Evolutionary conservation across 2,113 vertebrate species (phyloP).

Genomic region (Clinocottus analis): DNA sequence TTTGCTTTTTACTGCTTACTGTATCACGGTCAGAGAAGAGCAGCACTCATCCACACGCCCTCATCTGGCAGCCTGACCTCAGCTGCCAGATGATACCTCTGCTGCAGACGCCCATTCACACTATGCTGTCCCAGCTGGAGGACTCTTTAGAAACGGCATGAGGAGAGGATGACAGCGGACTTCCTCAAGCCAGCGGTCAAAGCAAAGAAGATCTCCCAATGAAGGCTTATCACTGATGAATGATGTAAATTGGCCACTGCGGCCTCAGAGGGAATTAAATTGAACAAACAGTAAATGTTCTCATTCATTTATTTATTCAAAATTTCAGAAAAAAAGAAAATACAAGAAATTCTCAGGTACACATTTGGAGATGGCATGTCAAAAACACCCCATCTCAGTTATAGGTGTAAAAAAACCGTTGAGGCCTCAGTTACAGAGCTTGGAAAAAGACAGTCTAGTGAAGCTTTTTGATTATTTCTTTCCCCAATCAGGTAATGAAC

Average conservation of each 20-base stretch:
- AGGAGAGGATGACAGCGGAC: neutral
- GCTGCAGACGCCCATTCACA: constrained; percentile 80
- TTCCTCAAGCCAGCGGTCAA: neutral
- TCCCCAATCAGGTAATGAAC: constrained; percentile 71
- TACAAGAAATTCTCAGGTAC: constrained; percentile 83
- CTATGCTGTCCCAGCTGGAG: constrained; percentile 81
- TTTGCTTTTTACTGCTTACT: constrained; percentile 87
- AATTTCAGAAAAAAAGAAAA: constrained; percentile 81
- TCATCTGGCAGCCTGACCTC: constrained; percentile 70
- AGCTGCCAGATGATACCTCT: constrained; percentile 79
- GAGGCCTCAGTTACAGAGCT: constrained; percentile 92
- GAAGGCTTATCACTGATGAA: neutral
- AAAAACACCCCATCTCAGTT: constrained; percentile 78
- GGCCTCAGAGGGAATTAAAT: neutral
- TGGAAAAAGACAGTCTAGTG: constrained; percentile 78
- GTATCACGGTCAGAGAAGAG: constrained; percentile 77
- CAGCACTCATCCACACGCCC: constrained; percentile 86
- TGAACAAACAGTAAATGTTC: constrained; percentile 32
- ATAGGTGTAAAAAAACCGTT: constrained; percentile 80
- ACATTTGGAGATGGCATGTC: constrained; percentile 79
- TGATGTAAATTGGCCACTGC: neutral
- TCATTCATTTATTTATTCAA: constrained; percentile 83
- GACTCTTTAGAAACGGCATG: neutral
- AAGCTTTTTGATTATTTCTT: constrained; percentile 58
- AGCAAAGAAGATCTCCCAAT: neutral